Conservation (phyloP, 37 sponge, comb jelly and placozoan genomes). For the Beroe ovata region DNA sequence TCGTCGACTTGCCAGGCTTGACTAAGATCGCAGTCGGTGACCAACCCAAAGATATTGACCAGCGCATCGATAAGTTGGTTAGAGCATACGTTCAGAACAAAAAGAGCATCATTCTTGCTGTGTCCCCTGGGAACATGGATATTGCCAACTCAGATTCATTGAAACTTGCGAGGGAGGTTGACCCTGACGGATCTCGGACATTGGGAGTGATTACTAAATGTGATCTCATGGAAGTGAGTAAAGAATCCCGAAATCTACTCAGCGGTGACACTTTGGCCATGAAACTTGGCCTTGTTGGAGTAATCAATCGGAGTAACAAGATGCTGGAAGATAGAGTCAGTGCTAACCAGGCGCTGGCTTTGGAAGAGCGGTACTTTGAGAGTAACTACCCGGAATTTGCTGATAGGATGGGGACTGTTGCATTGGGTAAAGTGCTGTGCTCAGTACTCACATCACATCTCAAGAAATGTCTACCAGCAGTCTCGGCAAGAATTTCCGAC, state of each 20-base stretch:
- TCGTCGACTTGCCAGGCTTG: slow-evolving; percentile 95
- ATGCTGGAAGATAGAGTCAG: slow-evolving; percentile 71
- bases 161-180: slow-evolving; percentile 89
- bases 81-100: slow-evolving; percentile 84
- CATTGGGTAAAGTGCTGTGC: background rate
- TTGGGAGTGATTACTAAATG: slow-evolving; percentile 94
- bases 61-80: slow-evolving; percentile 75
- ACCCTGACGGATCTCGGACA: slow-evolving; percentile 83
- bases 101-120: slow-evolving; percentile 94
- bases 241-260: slow-evolving; percentile 89
- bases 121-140: slow-evolving; percentile 93
- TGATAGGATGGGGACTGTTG: slow-evolving; percentile 37
- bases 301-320: slow-evolving; percentile 90
- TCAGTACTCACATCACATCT: slow-evolving; percentile 80
- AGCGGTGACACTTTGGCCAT: slow-evolving; percentile 86
- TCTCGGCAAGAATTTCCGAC: slow-evolving; percentile 76
- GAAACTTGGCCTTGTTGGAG: slow-evolving; percentile 94
- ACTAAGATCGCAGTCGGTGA: slow-evolving; percentile 98
- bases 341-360: background rate
- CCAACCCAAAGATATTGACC: slow-evolving; percentile 96
- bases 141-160: slow-evolving; percentile 93
- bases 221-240: slow-evolving; percentile 95
- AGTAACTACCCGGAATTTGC: background rate
- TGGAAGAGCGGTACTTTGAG: slow-evolving; percentile 25
- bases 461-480: slow-evolving; percentile 80